These are phyloP conservation scores for Mythimna ferrago DNA, from an alignment of 2,888 invertebrate species.

Conservation along the genomic window DNA sequence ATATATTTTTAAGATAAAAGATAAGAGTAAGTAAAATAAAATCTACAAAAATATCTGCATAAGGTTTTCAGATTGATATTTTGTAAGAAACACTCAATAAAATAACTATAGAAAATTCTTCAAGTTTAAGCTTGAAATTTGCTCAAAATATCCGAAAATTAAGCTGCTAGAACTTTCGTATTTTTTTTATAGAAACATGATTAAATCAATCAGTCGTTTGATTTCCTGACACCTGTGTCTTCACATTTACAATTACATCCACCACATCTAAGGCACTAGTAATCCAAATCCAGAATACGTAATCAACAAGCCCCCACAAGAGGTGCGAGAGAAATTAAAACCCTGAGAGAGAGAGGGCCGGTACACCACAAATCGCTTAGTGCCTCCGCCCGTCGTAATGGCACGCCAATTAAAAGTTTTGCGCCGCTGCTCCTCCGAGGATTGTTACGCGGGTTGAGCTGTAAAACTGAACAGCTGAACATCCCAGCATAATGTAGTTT, in stretches of 20 bases:
- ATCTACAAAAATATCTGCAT: no score
- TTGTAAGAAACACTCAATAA: background rate
- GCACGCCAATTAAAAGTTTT: constrained; percentile 91
- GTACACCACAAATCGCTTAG: constrained; percentile 91
- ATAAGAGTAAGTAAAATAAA: no score
- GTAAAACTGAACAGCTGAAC: constrained; percentile 88
- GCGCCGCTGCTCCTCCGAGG: constrained; percentile 82
- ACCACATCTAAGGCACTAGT: constrained; percentile 53
- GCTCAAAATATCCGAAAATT: no score
- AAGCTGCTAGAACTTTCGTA: background rate
- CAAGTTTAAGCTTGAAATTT: no score
- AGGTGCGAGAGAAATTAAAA: constrained; percentile 87
- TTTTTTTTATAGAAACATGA: no score
- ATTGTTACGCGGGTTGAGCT: constrained; percentile 84
- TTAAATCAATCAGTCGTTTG: background rate
- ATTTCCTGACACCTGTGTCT: constrained; percentile 16
- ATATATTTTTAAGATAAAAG: no score
- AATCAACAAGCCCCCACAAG: constrained; percentile 76
- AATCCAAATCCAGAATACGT: constrained; percentile 72
- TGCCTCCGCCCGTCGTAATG: constrained; percentile 89
- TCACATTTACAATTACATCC: constrained; percentile 30
- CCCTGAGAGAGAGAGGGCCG: constrained; percentile 86
- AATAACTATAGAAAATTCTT: background rate
- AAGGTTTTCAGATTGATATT: background rate
- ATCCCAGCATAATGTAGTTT: constrained; percentile 85